Evolutionary conservation across 1,140 invertebrate genomes (phyloP).

Genomic region (Bacillus rossius): DNA sequence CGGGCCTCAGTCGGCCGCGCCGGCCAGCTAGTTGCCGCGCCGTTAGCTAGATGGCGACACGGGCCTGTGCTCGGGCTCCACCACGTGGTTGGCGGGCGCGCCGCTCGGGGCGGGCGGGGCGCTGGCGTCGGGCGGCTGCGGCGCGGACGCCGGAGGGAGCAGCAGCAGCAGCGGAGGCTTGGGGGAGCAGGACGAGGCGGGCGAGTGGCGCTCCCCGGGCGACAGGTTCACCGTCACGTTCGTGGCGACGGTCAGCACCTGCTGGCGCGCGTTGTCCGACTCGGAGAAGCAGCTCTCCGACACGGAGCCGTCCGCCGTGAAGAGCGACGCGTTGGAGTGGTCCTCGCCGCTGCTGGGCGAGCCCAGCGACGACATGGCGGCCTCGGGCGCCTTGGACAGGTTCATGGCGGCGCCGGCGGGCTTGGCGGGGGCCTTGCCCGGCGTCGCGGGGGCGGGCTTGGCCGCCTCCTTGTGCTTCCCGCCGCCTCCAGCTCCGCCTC

Average conservation of each 20-base stretch:
- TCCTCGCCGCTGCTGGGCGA: constrained; percentile 31
- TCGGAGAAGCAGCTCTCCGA: constrained; percentile 31
- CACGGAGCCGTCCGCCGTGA: constrained; percentile 37
- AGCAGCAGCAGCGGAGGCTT: no score
- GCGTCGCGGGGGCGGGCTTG: neutral
- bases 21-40: neutral
- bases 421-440: neutral
- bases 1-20: no score
- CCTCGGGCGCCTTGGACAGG: constrained; percentile 17
- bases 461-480: constrained; percentile 31
- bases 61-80: constrained; percentile 1
- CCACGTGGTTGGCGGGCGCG: neutral
- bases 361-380: constrained; percentile 21
- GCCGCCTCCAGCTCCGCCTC: neutral
- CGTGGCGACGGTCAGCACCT: constrained; percentile 6
- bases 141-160: no score
- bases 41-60: constrained; percentile 16
- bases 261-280: constrained; percentile 14
- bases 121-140: neutral
- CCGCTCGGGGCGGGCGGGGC: neutral
- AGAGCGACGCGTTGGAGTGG: constrained; percentile 40
- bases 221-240: constrained; percentile 9
- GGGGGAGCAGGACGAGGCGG: neutral
- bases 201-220: neutral
- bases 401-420: constrained; percentile 5